These are phyloP conservation scores for Selenia dentaria DNA, from an alignment of 2,888 invertebrate genomes.

Conservation along the genomic window DNA sequence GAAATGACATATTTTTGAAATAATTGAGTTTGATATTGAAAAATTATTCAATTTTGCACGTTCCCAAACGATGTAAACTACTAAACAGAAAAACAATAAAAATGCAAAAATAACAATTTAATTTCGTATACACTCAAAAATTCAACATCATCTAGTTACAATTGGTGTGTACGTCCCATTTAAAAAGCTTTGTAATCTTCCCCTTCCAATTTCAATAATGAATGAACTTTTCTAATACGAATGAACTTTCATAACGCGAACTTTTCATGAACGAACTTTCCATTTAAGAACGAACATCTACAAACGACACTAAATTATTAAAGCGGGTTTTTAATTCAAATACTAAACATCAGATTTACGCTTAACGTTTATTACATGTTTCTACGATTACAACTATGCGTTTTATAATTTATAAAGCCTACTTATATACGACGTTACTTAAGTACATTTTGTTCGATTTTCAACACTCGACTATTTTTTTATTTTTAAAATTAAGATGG, in stretches of 20 bases:
- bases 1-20: too few relatives aligned
- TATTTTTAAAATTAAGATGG: constrained; percentile 66
- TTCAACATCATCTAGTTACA: constrained; percentile 33
- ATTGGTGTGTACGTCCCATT: constrained; percentile 54
- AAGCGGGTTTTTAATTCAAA: constrained; percentile 75
- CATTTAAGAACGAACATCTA: constrained; percentile 45
- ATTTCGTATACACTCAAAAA: constrained; percentile 70
- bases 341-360: constrained; percentile 70
- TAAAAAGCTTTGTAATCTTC: constrained; percentile 27
- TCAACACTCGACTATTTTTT: constrained; percentile 59
- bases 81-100: constrained; percentile 49
- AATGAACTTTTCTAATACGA: constrained; percentile 6
- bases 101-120: constrained; percentile 66
- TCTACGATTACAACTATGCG: constrained; percentile 79
- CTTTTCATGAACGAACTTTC: constrained; percentile 32
- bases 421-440: constrained; percentile 80
- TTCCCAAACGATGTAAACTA: constrained; percentile 53
- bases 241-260: neutral
- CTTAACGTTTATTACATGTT: constrained; percentile 68
- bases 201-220: constrained; percentile 22
- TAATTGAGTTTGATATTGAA: too few relatives aligned
- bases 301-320: constrained; percentile 68
- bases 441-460: constrained; percentile 83
- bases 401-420: constrained; percentile 83
- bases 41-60: constrained; percentile 62